Conservation (phyloP, 2,797 vertebrate species). For the Eupleurogrammus muticus region DNA sequence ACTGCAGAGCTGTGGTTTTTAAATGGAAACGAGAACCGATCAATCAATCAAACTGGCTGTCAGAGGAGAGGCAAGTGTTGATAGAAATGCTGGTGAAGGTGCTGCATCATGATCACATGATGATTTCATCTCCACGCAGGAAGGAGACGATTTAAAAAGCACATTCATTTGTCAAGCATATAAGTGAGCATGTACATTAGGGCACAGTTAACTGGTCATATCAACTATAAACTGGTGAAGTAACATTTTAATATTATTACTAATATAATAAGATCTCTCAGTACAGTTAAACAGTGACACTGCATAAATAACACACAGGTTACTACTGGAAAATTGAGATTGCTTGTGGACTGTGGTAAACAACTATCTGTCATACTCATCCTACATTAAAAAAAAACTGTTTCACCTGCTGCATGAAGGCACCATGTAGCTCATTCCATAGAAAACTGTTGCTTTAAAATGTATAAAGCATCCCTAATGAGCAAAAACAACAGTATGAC, state of each 20-base stretch:
- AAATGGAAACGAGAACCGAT: conserved; percentile 12
- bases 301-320: neutral
- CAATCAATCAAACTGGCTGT: conserved; percentile 5
- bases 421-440: conserved; percentile 26
- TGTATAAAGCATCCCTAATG: conserved; percentile 48
- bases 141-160: neutral
- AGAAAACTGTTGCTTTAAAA: conserved; percentile 43
- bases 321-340: neutral
- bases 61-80: neutral
- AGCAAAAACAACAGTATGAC: conserved; percentile 49
- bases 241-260: neutral
- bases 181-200: conserved; percentile 1
- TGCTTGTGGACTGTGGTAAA: conserved; percentile 1
- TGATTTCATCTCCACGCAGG: conserved; percentile 4
- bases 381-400: conserved; percentile 14
- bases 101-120: conserved; percentile 2
- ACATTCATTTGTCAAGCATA: neutral
- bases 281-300: neutral
- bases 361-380: neutral
- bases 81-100: conserved; percentile 13
- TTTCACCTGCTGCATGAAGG: conserved; percentile 28
- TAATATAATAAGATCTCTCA: too few species aligned
- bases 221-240: neutral
- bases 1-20: conserved; percentile 13
- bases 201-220: neutral